A percentile compares a stretch with the other conserved stretches of the same genome.
These are phyloP conservation scores for Aviceda subcristata DNA, from an alignment of 2,113 vertebrate genomes.

Conservation along the genomic window DNA sequence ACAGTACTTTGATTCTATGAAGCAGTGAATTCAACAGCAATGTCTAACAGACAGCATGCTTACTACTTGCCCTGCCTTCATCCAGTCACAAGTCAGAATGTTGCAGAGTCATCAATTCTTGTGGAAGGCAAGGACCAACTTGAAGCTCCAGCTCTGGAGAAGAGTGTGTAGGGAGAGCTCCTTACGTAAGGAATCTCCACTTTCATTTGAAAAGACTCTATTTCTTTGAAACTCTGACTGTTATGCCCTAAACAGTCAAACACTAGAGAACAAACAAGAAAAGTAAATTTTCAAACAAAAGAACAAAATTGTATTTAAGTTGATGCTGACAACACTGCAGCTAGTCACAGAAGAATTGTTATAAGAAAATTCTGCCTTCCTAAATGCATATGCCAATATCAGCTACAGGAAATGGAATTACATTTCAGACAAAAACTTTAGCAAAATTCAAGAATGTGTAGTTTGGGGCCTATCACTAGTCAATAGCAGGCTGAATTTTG, in stretches of 20 bases:
- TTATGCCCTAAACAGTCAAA: background rate
- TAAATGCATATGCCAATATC: background rate
- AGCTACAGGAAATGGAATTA: background rate
- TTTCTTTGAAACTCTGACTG: background rate
- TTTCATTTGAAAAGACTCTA: background rate
- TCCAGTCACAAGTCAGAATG: background rate
- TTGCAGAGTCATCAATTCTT: background rate
- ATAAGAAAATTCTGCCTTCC: background rate
- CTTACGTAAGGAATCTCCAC: background rate
- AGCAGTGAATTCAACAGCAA: background rate
- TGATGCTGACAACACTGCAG: background rate
- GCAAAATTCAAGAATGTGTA: background rate
- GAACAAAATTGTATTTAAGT: background rate
- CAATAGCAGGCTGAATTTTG: background rate
- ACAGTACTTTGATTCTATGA: rapidly evolving
- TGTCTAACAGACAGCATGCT: background rate
- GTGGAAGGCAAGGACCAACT: background rate
- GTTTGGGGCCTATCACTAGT: background rate
- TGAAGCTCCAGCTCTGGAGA: background rate
- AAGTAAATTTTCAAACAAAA: background rate
- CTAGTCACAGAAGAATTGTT: background rate
- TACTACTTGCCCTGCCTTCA: background rate
- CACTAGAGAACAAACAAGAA: background rate
- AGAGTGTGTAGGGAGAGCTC: background rate
- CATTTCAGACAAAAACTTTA: background rate